phyloP scores from a whole-genome alignment of 2,113 vertebrate species.

The Neopipo cinnamomea region DNA sequence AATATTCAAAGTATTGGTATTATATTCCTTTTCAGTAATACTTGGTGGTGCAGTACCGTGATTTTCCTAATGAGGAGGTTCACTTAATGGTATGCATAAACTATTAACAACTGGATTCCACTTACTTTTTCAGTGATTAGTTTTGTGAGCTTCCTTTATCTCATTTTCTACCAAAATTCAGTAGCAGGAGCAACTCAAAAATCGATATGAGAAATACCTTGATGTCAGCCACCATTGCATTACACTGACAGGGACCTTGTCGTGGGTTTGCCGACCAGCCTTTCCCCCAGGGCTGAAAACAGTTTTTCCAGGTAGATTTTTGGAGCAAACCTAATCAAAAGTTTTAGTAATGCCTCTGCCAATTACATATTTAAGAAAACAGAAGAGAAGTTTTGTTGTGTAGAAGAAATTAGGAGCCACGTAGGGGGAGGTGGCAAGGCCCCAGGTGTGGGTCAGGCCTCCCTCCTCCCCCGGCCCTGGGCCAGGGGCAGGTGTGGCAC shows the following conservation, averaged over 20 bases:
- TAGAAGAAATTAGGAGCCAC: too few species aligned
- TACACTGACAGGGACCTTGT: background rate
- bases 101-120: background rate
- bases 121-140: background rate
- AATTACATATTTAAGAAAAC: too few species aligned
- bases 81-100: background rate
- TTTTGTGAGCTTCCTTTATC: background rate
- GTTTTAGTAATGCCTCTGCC: too few species aligned
- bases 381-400: too few species aligned
- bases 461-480: too few species aligned
- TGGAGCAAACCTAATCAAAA: too few species aligned
- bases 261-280: too few species aligned
- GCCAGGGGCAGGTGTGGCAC: too few species aligned
- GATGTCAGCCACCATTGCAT: accelerated
- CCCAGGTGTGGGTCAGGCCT: too few species aligned
- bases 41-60: background rate
- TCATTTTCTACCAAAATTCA: background rate
- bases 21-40: background rate
- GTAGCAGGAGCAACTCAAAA: background rate
- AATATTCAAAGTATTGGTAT: background rate
- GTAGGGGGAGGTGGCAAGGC: too few species aligned
- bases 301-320: too few species aligned
- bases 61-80: background rate
- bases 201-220: background rate
- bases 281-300: too few species aligned